Conservation (phyloP, 2,888 invertebrate species). For the Harpalus rufipes region DNA sequence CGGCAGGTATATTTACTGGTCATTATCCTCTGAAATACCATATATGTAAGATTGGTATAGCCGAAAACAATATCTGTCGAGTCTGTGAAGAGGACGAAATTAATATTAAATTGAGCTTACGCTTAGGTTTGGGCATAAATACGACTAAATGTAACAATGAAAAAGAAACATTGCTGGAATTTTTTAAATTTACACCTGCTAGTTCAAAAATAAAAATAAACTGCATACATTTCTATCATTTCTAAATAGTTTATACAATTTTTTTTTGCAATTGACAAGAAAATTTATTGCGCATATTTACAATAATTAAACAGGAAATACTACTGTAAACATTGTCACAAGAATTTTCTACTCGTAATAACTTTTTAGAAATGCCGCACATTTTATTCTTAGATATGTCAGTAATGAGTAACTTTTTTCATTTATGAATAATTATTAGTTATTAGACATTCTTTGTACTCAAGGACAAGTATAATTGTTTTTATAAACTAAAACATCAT, state of each 20-base stretch:
- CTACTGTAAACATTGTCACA: not conserved
- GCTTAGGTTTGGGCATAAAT: too few relatives aligned
- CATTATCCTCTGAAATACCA: too few relatives aligned
- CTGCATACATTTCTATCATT: too few relatives aligned
- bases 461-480: slow-evolving; percentile 15
- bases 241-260: not conserved
- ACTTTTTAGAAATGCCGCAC: slow-evolving; percentile 12
- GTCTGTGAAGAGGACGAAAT: too few relatives aligned
- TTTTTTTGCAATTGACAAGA: not conserved
- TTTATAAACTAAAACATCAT: not conserved
- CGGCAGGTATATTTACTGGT: too few relatives aligned
- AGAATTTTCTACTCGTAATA: slow-evolving; percentile 21
- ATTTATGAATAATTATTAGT: slow-evolving; percentile 29
- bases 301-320: slow-evolving; percentile 14
- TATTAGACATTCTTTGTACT: slow-evolving; percentile 3
- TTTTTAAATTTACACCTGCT: too few relatives aligned
- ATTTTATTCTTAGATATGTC: slow-evolving; percentile 5
- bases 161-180: too few relatives aligned
- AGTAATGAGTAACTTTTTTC: slow-evolving; percentile 4
- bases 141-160: too few relatives aligned
- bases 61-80: too few relatives aligned
- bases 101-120: too few relatives aligned
- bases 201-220: too few relatives aligned
- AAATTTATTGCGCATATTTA: not conserved
- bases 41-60: too few relatives aligned